phyloP scores from a whole-genome alignment of 35 echinoderm and acorn worm genomes.

The Hemicentrotus pulcherrimus region DNA sequence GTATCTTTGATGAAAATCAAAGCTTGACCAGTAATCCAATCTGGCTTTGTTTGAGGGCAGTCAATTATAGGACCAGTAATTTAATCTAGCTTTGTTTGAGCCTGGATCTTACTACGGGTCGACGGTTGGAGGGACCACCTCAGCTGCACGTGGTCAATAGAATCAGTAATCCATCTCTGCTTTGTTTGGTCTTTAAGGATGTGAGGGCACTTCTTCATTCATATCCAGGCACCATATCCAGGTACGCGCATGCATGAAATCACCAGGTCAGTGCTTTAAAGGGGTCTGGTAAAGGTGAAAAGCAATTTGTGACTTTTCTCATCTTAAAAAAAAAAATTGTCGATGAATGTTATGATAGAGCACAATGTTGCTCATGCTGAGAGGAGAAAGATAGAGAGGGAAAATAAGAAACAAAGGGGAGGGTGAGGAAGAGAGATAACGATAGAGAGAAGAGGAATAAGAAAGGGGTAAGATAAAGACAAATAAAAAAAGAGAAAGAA shows the following conservation, averaged over 20 bases:
- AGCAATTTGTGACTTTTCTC: too few species aligned
- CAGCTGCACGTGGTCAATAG: not conserved
- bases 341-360: too few species aligned
- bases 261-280: not conserved
- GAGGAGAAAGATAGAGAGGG: too few species aligned
- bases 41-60: not conserved
- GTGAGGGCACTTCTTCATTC: not conserved
- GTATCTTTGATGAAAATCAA: too few species aligned
- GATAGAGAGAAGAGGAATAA: too few species aligned
- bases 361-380: too few species aligned
- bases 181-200: not conserved
- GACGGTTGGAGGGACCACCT: not conserved
- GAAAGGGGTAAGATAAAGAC: too few species aligned
- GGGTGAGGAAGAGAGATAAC: too few species aligned
- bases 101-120: too few species aligned
- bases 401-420: too few species aligned
- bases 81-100: not conserved
- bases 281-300: too few species aligned
- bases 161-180: not conserved
- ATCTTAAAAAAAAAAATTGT: too few species aligned
- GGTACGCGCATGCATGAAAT: not conserved
- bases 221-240: not conserved
- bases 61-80: not conserved
- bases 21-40: not conserved
- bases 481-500: not conserved